Evolutionary conservation across 2,888 invertebrate genomes (phyloP).

Genomic region (Fragum sueziense): DNA sequence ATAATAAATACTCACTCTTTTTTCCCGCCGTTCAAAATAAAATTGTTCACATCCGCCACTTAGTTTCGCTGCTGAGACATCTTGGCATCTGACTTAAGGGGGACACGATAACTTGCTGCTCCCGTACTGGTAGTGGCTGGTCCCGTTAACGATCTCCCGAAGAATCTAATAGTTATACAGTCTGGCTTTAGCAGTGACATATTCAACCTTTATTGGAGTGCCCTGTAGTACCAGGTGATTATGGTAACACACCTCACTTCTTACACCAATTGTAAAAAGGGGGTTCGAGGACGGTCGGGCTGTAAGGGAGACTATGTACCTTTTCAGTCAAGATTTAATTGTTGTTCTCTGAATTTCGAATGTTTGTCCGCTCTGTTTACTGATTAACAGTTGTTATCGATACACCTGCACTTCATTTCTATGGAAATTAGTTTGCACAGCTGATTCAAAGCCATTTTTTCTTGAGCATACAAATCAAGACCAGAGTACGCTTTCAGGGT

Average conservation of each 20-base stretch:
- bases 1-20: too few relatives aligned
- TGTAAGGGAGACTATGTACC: too few relatives aligned
- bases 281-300: too few relatives aligned
- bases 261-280: too few relatives aligned
- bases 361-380: constrained; percentile 45
- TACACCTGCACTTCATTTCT: constrained; percentile 55
- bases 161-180: background rate
- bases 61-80: background rate
- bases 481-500: constrained; percentile 34
- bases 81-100: background rate
- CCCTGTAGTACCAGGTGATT: background rate
- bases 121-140: background rate
- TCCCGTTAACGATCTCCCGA: background rate
- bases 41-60: too few relatives aligned
- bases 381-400: constrained; percentile 49
- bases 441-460: constrained; percentile 32
- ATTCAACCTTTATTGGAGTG: background rate
- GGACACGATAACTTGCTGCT: background rate
- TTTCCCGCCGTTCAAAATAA: too few relatives aligned
- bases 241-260: constrained; percentile 23
- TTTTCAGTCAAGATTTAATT: too few relatives aligned
- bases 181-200: background rate
- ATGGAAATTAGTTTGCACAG: constrained; percentile 35
- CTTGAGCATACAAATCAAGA: constrained; percentile 25
- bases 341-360: constrained; percentile 49